Percentiles rank a stretch among this genome's conserved stretches.
Evolutionary conservation across 1,140 invertebrate species (phyloP).

Genomic region (Achatina immaculata): DNA sequence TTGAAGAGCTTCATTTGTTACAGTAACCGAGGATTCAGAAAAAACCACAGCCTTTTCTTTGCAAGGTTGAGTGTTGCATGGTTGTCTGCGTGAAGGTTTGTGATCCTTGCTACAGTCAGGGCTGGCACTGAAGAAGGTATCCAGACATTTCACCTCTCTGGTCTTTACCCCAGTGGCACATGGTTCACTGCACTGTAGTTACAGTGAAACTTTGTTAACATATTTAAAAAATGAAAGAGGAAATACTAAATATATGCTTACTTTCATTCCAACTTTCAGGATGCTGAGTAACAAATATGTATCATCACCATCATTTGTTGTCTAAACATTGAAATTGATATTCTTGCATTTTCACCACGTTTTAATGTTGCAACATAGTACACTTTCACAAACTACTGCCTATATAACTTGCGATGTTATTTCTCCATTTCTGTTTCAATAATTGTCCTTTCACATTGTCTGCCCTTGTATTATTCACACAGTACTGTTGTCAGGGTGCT

Average conservation of each 20-base stretch:
- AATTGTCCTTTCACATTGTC: too few species aligned
- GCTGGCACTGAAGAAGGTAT: constrained; percentile 37
- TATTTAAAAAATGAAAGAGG: not conserved
- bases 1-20: not conserved
- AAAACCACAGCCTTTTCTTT: not conserved
- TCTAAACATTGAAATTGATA: too few species aligned
- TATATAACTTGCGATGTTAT: too few species aligned
- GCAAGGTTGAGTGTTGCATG: constrained; percentile 51
- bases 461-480: too few species aligned
- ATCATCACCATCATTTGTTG: not conserved
- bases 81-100: constrained; percentile 38
- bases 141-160: constrained; percentile 76
- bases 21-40: not conserved
- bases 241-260: not conserved
- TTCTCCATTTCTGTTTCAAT: too few species aligned
- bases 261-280: not conserved
- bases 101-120: constrained; percentile 35
- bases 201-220: constrained; percentile 38
- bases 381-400: too few species aligned
- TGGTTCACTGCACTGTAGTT: constrained; percentile 75
- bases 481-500: too few species aligned
- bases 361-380: too few species aligned
- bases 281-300: too few species aligned
- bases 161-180: constrained; percentile 77
- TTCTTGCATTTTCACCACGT: too few species aligned